These are phyloP conservation scores for Lithophane ornitopus DNA, from an alignment of 2,888 invertebrate genomes.

Conservation along the genomic window DNA sequence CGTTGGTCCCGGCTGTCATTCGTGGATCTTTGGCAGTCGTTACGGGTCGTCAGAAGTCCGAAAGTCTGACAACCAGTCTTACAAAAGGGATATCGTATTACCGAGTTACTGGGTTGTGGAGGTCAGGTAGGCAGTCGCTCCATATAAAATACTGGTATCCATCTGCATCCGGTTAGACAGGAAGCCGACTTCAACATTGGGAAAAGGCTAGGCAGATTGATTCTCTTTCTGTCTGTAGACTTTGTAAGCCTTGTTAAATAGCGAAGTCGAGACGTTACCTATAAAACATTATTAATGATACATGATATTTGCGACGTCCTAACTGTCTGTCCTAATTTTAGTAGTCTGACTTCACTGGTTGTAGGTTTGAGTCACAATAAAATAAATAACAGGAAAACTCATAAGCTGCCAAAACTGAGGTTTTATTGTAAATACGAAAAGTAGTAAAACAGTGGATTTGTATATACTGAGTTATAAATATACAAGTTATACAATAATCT, in stretches of 20 bases:
- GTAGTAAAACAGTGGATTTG: not conserved
- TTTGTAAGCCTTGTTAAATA: not conserved
- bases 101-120: too few species aligned
- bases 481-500: not conserved
- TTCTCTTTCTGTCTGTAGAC: not conserved
- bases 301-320: slow-evolving; percentile 12
- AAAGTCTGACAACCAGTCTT: too few species aligned
- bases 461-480: not conserved
- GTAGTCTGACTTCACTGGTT: slow-evolving; percentile 20
- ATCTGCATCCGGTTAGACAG: too few species aligned
- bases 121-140: too few species aligned
- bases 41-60: too few species aligned
- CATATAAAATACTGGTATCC: too few species aligned
- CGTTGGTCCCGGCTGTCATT: too few species aligned
- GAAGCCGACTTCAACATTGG: too few species aligned
- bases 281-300: slow-evolving; percentile 13
- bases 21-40: too few species aligned
- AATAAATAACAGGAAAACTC: slow-evolving; percentile 23
- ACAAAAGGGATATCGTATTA: too few species aligned
- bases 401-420: slow-evolving; percentile 10
- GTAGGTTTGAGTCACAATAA: slow-evolving; percentile 32
- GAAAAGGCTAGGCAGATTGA: too few species aligned
- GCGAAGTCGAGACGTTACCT: not conserved
- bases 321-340: slow-evolving; percentile 37
- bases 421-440: slow-evolving; percentile 6